phyloP scores from a whole-genome alignment of 1,140 invertebrate genomes.

The Harlomillsia oculata region DNA sequence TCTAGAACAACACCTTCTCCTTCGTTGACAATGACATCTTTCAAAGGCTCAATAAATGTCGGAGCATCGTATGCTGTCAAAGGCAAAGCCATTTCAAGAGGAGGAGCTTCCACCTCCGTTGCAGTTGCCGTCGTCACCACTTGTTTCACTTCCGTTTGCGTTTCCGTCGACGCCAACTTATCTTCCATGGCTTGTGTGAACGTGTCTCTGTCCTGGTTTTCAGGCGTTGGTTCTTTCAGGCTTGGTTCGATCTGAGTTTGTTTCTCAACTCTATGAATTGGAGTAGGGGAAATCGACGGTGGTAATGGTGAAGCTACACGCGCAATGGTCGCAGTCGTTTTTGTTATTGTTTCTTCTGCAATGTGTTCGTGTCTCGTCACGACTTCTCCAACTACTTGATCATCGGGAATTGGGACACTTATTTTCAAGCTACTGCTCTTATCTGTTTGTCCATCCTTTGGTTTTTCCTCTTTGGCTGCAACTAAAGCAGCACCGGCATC shows the following conservation, averaged over 20 bases:
- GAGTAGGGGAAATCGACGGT: slow-evolving; percentile 3
- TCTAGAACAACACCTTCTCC: slow-evolving; percentile 58
- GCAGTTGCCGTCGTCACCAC: not conserved
- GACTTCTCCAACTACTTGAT: too few species aligned
- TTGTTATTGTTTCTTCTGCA: slow-evolving; percentile 42
- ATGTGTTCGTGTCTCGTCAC: too few species aligned
- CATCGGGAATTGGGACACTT: too few species aligned
- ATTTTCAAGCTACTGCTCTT: too few species aligned
- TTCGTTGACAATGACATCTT: slow-evolving; percentile 62
- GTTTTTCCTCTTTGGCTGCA: too few species aligned
- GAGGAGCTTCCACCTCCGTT: not conserved
- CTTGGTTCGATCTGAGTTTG: slow-evolving; percentile 25
- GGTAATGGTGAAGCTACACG: not conserved
- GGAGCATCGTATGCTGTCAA: not conserved
- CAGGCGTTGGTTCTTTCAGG: not conserved
- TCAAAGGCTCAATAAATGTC: slow-evolving; percentile 49
- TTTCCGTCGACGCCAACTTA: slow-evolving; percentile 4
- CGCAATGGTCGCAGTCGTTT: not conserved
- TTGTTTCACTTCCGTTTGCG: slow-evolving; percentile 17
- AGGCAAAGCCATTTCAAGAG: too few species aligned
- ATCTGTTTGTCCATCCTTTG: too few species aligned
- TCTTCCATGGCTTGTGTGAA: slow-evolving; percentile 24
- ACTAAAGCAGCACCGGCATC: too few species aligned
- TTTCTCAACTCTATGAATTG: slow-evolving; percentile 20
- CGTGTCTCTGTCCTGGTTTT: slow-evolving; percentile 21